Percentiles rank a stretch among this genome's conserved stretches.
These are phyloP conservation scores for Apogon talboti DNA, from an alignment of 2,797 vertebrate species.

Conservation along the genomic window DNA sequence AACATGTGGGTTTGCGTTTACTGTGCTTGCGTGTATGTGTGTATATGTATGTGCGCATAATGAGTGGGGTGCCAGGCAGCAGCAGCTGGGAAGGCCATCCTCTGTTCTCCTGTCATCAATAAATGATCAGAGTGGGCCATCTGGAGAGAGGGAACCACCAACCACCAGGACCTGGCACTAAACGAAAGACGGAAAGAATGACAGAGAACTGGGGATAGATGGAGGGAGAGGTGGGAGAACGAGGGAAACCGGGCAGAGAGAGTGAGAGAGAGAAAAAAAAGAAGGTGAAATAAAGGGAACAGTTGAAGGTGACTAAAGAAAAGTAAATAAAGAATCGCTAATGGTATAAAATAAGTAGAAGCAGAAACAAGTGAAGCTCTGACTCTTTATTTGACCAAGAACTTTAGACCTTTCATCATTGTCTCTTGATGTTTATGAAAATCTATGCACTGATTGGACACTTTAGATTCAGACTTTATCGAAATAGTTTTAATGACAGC, in stretches of 20 bases:
- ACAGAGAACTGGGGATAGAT: conserved; percentile 40
- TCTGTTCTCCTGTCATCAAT: conserved; percentile 91
- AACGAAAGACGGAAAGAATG: conserved; percentile 57
- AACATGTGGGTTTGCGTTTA: conserved; percentile 50
- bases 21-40: conserved; percentile 41
- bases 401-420: too few relatives aligned
- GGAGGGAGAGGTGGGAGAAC: conserved; percentile 12
- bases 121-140: conserved; percentile 92
- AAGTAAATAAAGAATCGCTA: background rate
- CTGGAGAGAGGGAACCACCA: conserved; percentile 87
- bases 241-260: conserved; percentile 13
- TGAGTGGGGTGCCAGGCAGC: conserved; percentile 82
- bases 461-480: too few relatives aligned
- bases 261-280: background rate
- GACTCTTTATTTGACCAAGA: too few relatives aligned
- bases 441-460: too few relatives aligned
- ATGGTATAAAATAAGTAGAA: too few relatives aligned
- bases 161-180: conserved; percentile 76
- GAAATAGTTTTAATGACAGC: too few relatives aligned
- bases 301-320: conserved; percentile 6
- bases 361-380: too few relatives aligned
- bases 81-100: conserved; percentile 89
- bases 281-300: conserved; percentile 3
- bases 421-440: too few relatives aligned
- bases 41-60: conserved; percentile 51